Conservation (phyloP, 2,888 invertebrate species). For the Lepidonotus clava region DNA sequence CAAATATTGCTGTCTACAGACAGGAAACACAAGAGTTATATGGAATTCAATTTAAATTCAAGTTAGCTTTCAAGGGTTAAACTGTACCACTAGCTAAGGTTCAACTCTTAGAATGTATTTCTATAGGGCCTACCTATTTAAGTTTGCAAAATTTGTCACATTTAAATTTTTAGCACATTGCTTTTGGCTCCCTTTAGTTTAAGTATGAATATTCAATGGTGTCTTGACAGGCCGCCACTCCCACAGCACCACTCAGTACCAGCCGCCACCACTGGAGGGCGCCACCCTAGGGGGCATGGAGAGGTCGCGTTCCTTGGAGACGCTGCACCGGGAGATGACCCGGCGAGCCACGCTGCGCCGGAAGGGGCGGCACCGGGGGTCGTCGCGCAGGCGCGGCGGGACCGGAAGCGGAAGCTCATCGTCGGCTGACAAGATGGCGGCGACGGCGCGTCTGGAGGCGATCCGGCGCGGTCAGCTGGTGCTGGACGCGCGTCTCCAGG, state of each 20-base stretch:
- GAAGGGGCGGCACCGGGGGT: not conserved
- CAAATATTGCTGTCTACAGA: too few relatives aligned
- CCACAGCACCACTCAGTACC: not conserved
- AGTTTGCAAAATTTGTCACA: too few relatives aligned
- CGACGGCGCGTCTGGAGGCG: conserved; percentile 77
- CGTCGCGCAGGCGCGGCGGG: not conserved
- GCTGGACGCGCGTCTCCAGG: conserved; percentile 78
- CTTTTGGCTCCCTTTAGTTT: not conserved
- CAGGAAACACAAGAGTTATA: too few relatives aligned
- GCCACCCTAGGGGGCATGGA: not conserved
- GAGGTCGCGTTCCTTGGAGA: conserved; percentile 37
- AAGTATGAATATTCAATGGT: not conserved
- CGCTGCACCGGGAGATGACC: conserved; percentile 47
- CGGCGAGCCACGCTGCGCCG: conserved; percentile 24
- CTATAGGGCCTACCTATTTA: too few relatives aligned
- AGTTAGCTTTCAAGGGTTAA: too few relatives aligned
- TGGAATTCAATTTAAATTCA: too few relatives aligned
- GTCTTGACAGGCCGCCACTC: conserved; percentile 29
- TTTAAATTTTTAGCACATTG: too few relatives aligned
- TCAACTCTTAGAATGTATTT: too few relatives aligned
- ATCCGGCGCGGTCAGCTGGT: conserved; percentile 78
- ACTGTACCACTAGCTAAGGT: too few relatives aligned
- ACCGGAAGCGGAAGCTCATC: not conserved
- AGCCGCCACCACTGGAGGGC: not conserved
- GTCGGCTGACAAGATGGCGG: not conserved